Conservation (phyloP, 2,797 vertebrate species). For the Choloepus didactylus region DNA sequence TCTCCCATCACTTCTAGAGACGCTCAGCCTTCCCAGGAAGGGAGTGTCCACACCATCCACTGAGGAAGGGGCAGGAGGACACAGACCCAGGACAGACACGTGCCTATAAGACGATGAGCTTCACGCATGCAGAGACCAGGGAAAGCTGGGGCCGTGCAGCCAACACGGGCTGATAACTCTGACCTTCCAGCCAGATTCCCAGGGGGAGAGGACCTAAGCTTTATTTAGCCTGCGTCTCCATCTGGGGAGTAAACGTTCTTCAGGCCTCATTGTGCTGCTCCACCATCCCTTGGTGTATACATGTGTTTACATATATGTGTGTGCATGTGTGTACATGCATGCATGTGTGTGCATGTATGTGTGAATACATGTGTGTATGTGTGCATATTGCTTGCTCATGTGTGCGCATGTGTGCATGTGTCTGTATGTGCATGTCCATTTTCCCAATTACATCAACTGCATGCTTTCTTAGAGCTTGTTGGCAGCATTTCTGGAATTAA, state of each 20-base stretch:
- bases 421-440: neutral
- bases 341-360: neutral
- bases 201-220: fast-evolving
- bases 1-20: neutral
- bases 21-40: neutral
- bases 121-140: neutral
- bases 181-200: neutral
- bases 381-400: neutral
- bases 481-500: neutral
- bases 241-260: too few relatives aligned
- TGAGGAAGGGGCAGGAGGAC: too few relatives aligned
- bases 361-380: neutral
- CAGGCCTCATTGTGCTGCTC: neutral
- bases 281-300: fast-evolving
- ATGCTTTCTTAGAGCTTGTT: fast-evolving
- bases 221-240: too few relatives aligned
- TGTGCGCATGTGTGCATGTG: neutral
- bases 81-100: neutral
- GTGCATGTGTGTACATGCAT: fast-evolving
- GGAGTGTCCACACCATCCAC: neutral
- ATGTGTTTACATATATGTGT: neutral
- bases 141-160: fast-evolving
- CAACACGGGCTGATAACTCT: fast-evolving
- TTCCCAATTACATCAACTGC: neutral
- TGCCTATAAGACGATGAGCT: neutral